Conservation (phyloP, 1,140 invertebrate species). For the Geopemphigus sp. region DNA sequence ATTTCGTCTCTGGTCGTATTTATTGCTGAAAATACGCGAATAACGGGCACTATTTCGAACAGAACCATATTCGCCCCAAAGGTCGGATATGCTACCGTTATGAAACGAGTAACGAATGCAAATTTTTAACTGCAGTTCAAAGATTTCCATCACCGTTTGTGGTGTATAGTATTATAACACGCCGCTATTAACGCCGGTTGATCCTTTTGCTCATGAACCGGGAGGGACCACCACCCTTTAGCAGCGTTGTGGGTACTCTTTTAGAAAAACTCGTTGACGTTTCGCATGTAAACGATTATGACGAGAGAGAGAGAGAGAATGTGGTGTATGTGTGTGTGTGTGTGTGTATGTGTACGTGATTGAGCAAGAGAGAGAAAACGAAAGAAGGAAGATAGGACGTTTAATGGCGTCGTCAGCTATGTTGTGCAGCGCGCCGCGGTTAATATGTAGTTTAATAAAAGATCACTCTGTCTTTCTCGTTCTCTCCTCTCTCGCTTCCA, state of each 20-base stretch:
- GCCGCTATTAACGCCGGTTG: not conserved
- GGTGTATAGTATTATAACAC: not conserved
- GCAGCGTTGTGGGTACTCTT: not conserved
- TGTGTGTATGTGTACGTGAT: not conserved
- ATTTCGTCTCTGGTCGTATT: slow-evolving; percentile 2
- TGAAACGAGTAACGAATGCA: slow-evolving; percentile 11
- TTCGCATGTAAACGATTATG: slow-evolving; percentile 44
- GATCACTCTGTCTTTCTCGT: not conserved
- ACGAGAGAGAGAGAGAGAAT: not conserved
- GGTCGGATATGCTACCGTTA: not conserved
- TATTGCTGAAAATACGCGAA: not conserved
- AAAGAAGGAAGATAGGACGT: not conserved
- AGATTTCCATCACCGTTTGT: slow-evolving; percentile 3
- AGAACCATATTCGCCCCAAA: not conserved
- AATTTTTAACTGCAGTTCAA: slow-evolving; percentile 38
- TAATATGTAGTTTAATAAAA: slow-evolving; percentile 49
- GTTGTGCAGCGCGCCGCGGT: slow-evolving; percentile 3
- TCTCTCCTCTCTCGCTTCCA: not conserved
- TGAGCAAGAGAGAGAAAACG: not conserved
- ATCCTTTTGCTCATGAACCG: not conserved
- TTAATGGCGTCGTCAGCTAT: slow-evolving; percentile 33
- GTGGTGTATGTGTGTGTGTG: no score
- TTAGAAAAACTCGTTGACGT: slow-evolving; percentile 36
- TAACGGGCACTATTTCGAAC: not conserved
- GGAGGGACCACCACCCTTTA: not conserved